Base-by-base conservation (phyloP, 2,888 invertebrate species). In the Patella pellucida region DNA sequence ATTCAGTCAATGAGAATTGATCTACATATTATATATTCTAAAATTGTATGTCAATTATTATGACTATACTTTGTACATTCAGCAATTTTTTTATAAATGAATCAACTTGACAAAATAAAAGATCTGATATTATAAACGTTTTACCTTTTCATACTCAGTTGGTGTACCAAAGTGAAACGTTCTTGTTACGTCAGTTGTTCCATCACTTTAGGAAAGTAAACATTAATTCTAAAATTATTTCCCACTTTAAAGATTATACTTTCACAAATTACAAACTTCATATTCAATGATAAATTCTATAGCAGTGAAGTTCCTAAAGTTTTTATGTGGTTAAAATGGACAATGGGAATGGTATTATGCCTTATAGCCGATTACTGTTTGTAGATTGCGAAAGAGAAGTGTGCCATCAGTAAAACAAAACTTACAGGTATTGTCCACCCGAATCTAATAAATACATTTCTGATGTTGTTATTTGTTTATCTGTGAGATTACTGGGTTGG, bases 121-220 rank as follows among this genome's bases (percentile, higher is more conserved):
- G 41, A 9, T 41, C 9, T 41, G 41, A 41, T 41, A 41, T 41
- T 7, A 1, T 41, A 41, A 41, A 41, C 11, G 12, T 31, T 68
- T 68, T 81, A 88, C 89, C 84, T 93, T 89, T 77, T 88, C 82
- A 69, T 82, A 86, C 12, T 77, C 82, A 71, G 86, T 84, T 2
- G 90, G 90, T 11, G 80, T 84, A 52, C 90, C 90, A 80, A 85
- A 90, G 78, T 90, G 90, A 76, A 90, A 86, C 11, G 90, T 90
- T 78, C 90, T 81, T 0, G 90, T 90, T 3, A 90, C 88, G 80
- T 90, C 90, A 69, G 90, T 90, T 1, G 89, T 90, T 31, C 90
- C 88, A 81, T 90, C 90, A 69, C 90, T 90, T 74, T 52, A 79
- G 78, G 68, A 73, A 68, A 56, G 19, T 12, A 56, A 19, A 56